These are phyloP conservation scores for Ptycholaimellus sp. DNA, from an alignment of 2,888 invertebrate species.

Conservation along the genomic window DNA sequence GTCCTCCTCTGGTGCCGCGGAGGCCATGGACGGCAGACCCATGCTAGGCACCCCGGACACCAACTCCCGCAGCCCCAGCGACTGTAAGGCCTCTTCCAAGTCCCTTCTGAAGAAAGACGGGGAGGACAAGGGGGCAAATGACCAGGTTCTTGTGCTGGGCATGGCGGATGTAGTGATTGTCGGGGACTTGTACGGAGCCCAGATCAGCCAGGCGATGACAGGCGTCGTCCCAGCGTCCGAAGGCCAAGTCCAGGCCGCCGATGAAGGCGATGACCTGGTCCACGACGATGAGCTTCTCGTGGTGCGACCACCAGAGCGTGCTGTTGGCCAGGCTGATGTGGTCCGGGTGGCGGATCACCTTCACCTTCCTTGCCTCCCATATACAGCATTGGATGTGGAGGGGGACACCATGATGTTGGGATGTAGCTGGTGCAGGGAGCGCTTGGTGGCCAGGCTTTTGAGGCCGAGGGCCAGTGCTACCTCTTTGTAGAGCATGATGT, in stretches of 20 bases:
- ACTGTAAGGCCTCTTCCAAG: no score
- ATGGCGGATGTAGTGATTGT: slow-evolving; percentile 4
- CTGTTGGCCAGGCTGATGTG: slow-evolving; percentile 60
- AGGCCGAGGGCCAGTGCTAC: slow-evolving; percentile 82
- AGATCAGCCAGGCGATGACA: slow-evolving; percentile 40
- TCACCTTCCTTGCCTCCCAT: no score
- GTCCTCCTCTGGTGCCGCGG: no score
- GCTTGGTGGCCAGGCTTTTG: slow-evolving; percentile 83
- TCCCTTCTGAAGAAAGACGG: no score
- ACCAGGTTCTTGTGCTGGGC: no score
- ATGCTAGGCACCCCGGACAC: no score
- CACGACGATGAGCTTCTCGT: slow-evolving; percentile 81
- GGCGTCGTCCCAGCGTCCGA: slow-evolving; percentile 84
- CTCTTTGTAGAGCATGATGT: slow-evolving; percentile 82
- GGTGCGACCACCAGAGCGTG: slow-evolving; percentile 84
- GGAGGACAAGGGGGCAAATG: no score
- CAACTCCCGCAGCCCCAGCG: no score
- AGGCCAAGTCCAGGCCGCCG: slow-evolving; percentile 82
- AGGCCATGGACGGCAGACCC: no score
- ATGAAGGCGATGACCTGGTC: slow-evolving; percentile 82
- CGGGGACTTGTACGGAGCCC: slow-evolving; percentile 9
- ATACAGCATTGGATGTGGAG: no score
- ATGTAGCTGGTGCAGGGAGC: slow-evolving; percentile 43
- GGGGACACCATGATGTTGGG: slow-evolving; percentile 36
- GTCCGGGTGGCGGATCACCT: slow-evolving; percentile 83